Base-by-base conservation (phyloP, 2,888 invertebrate genomes). In the Dyspetes luteomarginatus region DNA sequence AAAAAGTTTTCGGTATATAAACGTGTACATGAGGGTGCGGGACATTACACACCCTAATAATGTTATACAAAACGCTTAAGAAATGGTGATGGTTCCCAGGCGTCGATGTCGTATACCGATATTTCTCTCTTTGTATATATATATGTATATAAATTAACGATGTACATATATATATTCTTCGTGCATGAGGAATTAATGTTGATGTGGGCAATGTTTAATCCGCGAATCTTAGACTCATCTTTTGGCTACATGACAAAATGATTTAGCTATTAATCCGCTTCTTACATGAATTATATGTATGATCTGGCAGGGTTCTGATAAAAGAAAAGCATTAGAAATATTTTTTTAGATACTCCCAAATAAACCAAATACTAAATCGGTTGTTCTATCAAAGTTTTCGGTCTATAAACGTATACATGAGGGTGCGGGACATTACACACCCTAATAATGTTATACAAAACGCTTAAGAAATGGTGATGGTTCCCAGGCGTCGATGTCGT, bases 371-470 rank as follows among this genome's bases (percentile, higher is more conserved):
- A 88, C 87, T 91, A 88, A 88, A 89, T 83, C 85, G 84, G 87
- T 60, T n/a, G n/a, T n/a, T n/a, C n/a, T n/a, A n/a, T n/a, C n/a
- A n/a, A n/a, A n/a, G n/a, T n/a, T n/a, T n/a, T n/a, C n/a, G n/a
- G n/a, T n/a, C n/a, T n/a, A n/a, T n/a, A n/a, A n/a, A n/a, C n/a
- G n/a, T n/a, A n/a, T n/a, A n/a, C n/a, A 36, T 30, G 28, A 71
- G 69, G 79, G 69, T 80, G 56, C 52, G 28, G 45, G 71, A 48
- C 15, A 60, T 60, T 71, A 87, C 87, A 85, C n/a, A 81, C 78
- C 82, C 88, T 89, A 90, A 91, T 90, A 86, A 88, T 82, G 88
- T 88, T 89, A 89, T 86, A 90, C 89, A 90, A 90, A 91, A 91
- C 88, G 88, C 87, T 91, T 88, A 88, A 89, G 84, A 86, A 84